phyloP scores from a whole-genome alignment of 2,113 vertebrate species.

The Dasyornis broadbenti region DNA sequence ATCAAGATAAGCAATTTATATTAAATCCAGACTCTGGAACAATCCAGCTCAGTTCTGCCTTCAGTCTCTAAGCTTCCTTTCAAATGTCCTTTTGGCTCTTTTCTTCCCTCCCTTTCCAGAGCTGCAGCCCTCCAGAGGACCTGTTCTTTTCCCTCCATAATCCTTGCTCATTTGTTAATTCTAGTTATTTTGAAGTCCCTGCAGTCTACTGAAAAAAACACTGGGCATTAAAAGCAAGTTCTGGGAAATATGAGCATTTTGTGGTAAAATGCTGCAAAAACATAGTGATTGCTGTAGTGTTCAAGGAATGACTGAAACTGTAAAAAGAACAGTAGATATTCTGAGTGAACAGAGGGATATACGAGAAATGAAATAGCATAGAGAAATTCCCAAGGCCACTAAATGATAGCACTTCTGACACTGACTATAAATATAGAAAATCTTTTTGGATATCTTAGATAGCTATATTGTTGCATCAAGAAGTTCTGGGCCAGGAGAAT shows the following conservation, averaged over 20 bases:
- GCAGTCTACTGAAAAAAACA: background rate
- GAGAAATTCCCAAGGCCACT: background rate
- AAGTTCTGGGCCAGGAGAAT: background rate
- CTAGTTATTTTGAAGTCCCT: background rate
- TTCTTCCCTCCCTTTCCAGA: background rate
- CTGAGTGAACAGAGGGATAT: background rate
- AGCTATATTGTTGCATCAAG: background rate
- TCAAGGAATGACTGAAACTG: background rate
- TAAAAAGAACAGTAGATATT: background rate
- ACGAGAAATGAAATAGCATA: background rate
- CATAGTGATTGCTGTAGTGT: background rate
- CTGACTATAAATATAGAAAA: background rate
- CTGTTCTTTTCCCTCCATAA: background rate
- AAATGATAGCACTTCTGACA: background rate
- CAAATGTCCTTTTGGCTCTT: background rate
- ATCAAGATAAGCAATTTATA: background rate
- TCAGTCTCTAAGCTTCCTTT: background rate
- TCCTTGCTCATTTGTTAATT: background rate
- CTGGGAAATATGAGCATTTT: background rate
- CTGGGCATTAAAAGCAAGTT: background rate
- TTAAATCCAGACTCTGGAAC: background rate
- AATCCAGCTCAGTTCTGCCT: background rate
- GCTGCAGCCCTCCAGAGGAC: background rate
- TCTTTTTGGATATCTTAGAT: background rate
- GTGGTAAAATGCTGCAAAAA: background rate